Base-by-base conservation (phyloP, 2,888 invertebrate species). In the Argyresthia albistria region DNA sequence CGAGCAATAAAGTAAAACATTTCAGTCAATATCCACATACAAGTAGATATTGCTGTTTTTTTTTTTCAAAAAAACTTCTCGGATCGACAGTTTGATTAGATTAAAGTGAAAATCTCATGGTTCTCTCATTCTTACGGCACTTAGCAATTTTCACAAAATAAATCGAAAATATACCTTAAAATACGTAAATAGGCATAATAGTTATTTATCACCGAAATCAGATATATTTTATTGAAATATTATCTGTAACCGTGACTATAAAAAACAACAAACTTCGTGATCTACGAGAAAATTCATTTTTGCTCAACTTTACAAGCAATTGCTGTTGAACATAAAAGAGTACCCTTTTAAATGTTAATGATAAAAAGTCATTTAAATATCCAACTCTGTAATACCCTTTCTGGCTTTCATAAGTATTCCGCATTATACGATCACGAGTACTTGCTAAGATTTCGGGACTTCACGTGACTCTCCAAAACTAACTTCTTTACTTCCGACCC, bases 401-500 rank as follows among this genome's bases (percentile, higher is more conserved):
- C 42, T 35, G 25, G 16, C 50, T 42, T 50, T 50, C 50, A 50
- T 50, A 50, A 50, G 50, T 50, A 50, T 11, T 35, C 43, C 50
- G 50, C 50, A 50, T 50, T 25, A 36, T 15, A 48, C 48, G 14
- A 15, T 48, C 48, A 15, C 37, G 11, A 48, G 37, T 25, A 25
- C 25, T 25, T 36, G 11, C 37, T 48, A 48, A 35, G 10, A 46
- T 16, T 14, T 25, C 25, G 25, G 25, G 25, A 25, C 25, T 25
- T 48, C 25, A 48, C 48, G 36, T 48, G 37, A 36, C 48, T 37
- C 48, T 15, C 37, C 36, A 48, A 48, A 48, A 48, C 25, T 47
- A 48, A 37, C 36, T 11, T 8, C 37, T 37, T 36, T 47, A 51
- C 47, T 51, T 50, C 51, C 52, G 54, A 55, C 53, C 52, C 35